Base-by-base conservation (phyloP, 2,113 vertebrate genomes). In the Dicerorhinus sumatrensis region DNA sequence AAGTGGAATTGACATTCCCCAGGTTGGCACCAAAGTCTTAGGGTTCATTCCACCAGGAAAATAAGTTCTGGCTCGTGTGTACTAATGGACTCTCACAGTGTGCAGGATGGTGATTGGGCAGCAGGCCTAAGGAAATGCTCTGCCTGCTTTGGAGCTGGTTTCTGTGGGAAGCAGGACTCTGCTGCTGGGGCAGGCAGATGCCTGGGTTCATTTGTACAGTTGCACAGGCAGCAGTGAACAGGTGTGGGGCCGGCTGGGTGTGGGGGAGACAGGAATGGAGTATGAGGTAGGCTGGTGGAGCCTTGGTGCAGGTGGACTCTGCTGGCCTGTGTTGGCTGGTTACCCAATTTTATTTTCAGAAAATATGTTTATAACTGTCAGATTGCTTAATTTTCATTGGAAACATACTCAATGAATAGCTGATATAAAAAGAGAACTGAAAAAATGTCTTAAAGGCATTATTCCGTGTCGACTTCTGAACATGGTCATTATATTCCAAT, bases 401-500 rank as follows among this genome's bases (percentile, higher is more conserved):
- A 83, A 94, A 87, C 60, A 73, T 31, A 91, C 16, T 21, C 56
- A 67, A 23, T 51, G 83, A 95, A 60, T 81, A 72, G 46, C 75
- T n/a, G 72, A 46, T 16, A 51, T 46, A 89, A 46, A 88, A 94
- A 91, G 48, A 67, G 46, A 96, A 75, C 60, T 89, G 36, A 54
- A 84, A 84, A 95, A 39, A 65, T 58, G 25, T 62, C 56, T 72
- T 65, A 87, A 72, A 80, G 67, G 36, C 21, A 84, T 91, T 85
- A 54, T 93, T 97, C n/a, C 42, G 42, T 73, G 39, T 36, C 67
- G 75, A 70, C 39, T 96, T 94, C 25, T 89, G 89, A 96, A 75
- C 46, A 75, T 0, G 33, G 93, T 56, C 72, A 63, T 95, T 65
- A 79, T 48, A 65, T 90, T 94, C 46, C 46, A 70, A 14, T 84